phyloP scores from a whole-genome alignment of 2,797 vertebrate species.

The Petrocephalus sullivani region DNA sequence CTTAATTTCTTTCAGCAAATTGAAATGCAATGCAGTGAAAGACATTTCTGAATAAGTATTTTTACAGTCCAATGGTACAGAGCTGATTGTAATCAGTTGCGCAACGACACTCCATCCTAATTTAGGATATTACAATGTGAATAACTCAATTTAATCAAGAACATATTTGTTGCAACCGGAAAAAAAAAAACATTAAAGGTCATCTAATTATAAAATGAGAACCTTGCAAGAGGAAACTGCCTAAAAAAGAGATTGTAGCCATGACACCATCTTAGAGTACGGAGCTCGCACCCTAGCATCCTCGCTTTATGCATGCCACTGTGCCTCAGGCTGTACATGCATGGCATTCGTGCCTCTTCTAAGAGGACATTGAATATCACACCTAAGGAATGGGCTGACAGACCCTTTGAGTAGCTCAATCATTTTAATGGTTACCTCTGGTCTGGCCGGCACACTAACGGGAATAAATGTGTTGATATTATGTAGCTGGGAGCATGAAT shows the following conservation, averaged over 20 bases:
- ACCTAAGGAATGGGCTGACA: constrained; percentile 26
- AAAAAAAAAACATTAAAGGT: background rate
- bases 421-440: constrained; percentile 44
- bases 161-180: background rate
- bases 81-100: background rate
- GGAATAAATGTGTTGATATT: constrained; percentile 60
- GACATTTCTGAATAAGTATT: constrained; percentile 8
- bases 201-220: background rate
- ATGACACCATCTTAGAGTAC: background rate
- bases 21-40: background rate
- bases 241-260: background rate
- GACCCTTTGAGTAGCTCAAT: constrained; percentile 46
- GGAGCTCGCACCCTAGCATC: background rate
- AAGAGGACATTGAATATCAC: background rate
- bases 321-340: background rate
- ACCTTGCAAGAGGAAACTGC: background rate
- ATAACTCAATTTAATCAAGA: background rate
- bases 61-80: background rate
- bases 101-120: background rate
- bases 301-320: background rate
- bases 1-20: constrained; percentile 10
- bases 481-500: constrained; percentile 69
- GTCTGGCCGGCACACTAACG: constrained; percentile 30
- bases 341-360: background rate
- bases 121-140: background rate